Conservation (phyloP, 2,113 vertebrate species). For the Ammodytes dubius region DNA sequence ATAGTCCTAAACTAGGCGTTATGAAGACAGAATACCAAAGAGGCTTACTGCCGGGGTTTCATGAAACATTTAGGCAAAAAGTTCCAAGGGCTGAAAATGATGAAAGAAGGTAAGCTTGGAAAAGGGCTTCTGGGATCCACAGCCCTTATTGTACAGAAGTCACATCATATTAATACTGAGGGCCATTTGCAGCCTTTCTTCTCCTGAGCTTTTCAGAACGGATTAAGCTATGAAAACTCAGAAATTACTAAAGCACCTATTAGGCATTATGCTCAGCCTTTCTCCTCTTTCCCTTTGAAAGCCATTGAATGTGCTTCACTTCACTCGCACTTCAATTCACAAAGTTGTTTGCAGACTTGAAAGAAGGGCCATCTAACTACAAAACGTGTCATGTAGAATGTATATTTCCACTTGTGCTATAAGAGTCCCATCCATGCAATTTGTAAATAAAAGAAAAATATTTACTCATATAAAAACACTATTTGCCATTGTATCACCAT, state of each 20-base stretch:
- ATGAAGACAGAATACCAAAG: conserved; percentile 85
- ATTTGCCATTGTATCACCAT: background rate
- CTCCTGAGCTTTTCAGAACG: conserved; percentile 97
- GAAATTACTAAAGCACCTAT: conserved; percentile 98
- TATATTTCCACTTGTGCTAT: conserved; percentile 21
- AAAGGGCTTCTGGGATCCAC: conserved; percentile 92
- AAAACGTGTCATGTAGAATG: conserved; percentile 48
- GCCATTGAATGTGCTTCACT: conserved; percentile 73
- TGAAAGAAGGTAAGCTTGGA: conserved; percentile 90
- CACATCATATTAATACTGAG: conserved; percentile 99
- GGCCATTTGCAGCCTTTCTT: conserved; percentile 98
- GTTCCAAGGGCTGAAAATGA: conserved; percentile 86
- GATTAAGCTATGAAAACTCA: conserved; percentile 99
- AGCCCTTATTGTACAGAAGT: conserved; percentile 98
- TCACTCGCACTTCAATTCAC: conserved; percentile 65
- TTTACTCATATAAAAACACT: background rate
- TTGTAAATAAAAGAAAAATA: background rate
- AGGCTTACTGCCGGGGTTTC: conserved; percentile 86
- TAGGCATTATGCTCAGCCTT: conserved; percentile 86
- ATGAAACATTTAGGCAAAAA: conserved; percentile 89
- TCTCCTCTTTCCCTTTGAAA: conserved; percentile 79
- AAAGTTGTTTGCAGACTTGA: conserved; percentile 61
- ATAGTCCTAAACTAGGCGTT: conserved; percentile 80
- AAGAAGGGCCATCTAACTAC: conserved; percentile 41
- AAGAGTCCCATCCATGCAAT: background rate